A percentile compares a stretch with the other conserved stretches of the same genome.
Evolutionary conservation across 2,113 vertebrate species (phyloP).

Genomic region (Amia ocellicauda): DNA sequence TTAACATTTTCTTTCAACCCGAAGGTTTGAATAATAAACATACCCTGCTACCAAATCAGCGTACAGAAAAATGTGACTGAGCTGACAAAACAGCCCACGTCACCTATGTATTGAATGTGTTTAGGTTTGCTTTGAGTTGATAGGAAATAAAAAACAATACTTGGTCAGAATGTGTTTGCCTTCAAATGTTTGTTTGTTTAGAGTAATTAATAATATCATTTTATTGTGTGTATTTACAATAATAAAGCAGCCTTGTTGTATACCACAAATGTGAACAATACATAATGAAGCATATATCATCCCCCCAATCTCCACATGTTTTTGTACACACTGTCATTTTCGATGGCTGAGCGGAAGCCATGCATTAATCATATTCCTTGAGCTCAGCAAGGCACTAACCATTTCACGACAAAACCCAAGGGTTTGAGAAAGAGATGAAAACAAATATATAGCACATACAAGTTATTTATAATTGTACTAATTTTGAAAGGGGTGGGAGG

Average conservation of each 20-base stretch:
- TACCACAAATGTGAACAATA: not conserved
- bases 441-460: not conserved
- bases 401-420: not conserved
- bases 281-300: not conserved
- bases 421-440: not conserved
- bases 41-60: too few relatives aligned
- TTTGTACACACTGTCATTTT: too few relatives aligned
- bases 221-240: not conserved
- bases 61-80: too few relatives aligned
- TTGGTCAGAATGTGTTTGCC: too few relatives aligned
- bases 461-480: not conserved
- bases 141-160: too few relatives aligned
- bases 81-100: too few relatives aligned
- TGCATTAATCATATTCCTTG: constrained; percentile 2
- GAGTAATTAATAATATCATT: not conserved
- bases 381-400: not conserved
- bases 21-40: too few relatives aligned
- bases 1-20: too few relatives aligned
- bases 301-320: too few relatives aligned
- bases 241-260: not conserved
- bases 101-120: too few relatives aligned
- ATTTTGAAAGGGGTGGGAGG: not conserved
- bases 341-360: not conserved
- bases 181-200: not conserved
- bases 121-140: too few relatives aligned